Percentiles rank a stretch among this genome's conserved stretches.
Conservation (phyloP, 2,888 invertebrate species). For the Rotaria macrura region DNA sequence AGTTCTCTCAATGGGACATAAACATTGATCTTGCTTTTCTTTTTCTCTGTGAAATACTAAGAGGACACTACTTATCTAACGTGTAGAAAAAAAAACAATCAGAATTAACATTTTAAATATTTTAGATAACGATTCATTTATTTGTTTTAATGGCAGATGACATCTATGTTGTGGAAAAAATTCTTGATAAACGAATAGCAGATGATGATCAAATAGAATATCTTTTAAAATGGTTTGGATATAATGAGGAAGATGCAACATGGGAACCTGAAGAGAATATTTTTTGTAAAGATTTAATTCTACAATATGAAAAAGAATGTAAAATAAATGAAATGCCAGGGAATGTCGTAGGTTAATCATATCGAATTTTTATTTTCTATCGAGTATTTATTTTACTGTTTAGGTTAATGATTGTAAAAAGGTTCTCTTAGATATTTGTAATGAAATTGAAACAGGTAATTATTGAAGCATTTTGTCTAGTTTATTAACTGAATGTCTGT, state of each 20-base stretch:
- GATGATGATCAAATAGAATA: not conserved
- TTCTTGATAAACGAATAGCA: not conserved
- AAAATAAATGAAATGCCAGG: not conserved
- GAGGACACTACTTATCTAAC: not conserved
- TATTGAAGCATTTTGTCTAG: not conserved
- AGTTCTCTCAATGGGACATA: slow-evolving; percentile 32
- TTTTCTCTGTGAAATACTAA: not conserved
- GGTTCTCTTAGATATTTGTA: not conserved
- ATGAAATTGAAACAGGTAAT: not conserved
- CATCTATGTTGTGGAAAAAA: not conserved
- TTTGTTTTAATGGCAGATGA: not conserved
- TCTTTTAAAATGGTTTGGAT: slow-evolving; percentile 16
- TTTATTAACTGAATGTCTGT: no score
- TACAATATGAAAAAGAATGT: not conserved
- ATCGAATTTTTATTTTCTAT: not conserved
- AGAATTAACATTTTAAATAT: not conserved
- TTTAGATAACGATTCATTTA: not conserved
- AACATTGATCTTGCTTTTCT: slow-evolving; percentile 15
- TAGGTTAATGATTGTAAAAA: not conserved
- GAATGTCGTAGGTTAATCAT: not conserved
- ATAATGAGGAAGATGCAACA: not conserved
- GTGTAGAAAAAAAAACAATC: not conserved
- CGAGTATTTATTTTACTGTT: not conserved
- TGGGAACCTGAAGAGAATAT: slow-evolving; percentile 20
- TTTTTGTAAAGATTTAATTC: slow-evolving; percentile 7